Evolutionary conservation across 1,140 invertebrate genomes (phyloP).

Genomic region (Octopus sinensis): DNA sequence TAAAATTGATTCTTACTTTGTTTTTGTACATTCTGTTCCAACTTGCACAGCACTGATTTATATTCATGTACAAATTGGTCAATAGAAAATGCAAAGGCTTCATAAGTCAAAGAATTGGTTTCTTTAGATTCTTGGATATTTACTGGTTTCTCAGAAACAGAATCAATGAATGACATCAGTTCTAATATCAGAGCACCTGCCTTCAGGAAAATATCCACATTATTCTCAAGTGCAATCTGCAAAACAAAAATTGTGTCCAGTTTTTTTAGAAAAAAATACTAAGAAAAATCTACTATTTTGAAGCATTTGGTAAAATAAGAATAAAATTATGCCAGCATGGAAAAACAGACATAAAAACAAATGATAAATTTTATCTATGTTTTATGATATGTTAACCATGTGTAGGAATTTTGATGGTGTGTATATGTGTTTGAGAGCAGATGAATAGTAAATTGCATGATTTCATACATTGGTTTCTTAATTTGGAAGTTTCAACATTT

Average conservation of each 20-base stretch:
- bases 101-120: constrained; percentile 36
- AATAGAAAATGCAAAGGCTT: constrained; percentile 38
- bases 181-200: constrained; percentile 29
- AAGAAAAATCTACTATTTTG: neutral
- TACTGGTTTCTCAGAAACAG: constrained; percentile 23
- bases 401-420: too few species aligned
- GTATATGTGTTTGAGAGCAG: too few species aligned
- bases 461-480: too few species aligned
- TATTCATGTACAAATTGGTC: constrained; percentile 34
- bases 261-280: neutral
- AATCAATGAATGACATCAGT: constrained; percentile 35
- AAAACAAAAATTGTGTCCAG: constrained; percentile 6
- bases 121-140: neutral
- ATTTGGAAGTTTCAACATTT: too few species aligned
- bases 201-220: constrained; percentile 26
- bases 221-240: constrained; percentile 35
- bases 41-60: constrained; percentile 25
- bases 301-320: too few species aligned
- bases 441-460: too few species aligned
- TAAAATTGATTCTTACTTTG: constrained; percentile 33
- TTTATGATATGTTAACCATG: too few species aligned
- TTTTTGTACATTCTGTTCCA: constrained; percentile 34
- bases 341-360: too few species aligned
- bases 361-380: too few species aligned
- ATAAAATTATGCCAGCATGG: too few species aligned